These are phyloP conservation scores for Falco naumanni DNA, from an alignment of 2,797 vertebrate species.

Conservation along the genomic window DNA sequence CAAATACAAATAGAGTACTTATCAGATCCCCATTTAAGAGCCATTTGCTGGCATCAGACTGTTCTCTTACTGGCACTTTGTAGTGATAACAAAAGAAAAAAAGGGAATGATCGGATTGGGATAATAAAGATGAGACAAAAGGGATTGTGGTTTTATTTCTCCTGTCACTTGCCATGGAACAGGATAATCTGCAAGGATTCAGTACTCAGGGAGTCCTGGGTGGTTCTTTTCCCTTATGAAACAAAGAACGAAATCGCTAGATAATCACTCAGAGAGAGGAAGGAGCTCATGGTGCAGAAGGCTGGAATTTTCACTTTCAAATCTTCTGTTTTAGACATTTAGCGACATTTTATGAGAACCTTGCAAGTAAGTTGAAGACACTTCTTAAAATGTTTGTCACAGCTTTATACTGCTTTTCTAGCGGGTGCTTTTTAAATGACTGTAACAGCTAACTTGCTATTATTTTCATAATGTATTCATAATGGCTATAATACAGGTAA, in stretches of 20 bases:
- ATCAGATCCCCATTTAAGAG: conserved; percentile 40
- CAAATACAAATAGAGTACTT: conserved; percentile 37
- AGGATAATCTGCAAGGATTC: not conserved
- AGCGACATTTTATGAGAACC: not conserved
- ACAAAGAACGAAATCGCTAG: not conserved
- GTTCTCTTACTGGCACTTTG: not conserved
- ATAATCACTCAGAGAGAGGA: not conserved
- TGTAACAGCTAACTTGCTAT: not conserved
- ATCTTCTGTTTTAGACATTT: not conserved
- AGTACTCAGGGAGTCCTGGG: not conserved
- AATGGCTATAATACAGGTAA: not conserved
- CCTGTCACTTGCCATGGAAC: not conserved
- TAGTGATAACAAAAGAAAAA: not conserved
- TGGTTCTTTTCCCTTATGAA: conserved; percentile 30
- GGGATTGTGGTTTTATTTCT: not conserved
- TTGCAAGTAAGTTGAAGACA: not conserved
- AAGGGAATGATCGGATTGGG: not conserved
- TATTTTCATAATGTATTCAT: conserved; percentile 3
- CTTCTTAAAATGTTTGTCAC: not conserved
- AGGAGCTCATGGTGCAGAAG: not conserved
- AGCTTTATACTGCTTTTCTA: not conserved
- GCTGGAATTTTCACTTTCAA: not conserved
- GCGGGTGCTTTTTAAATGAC: not conserved
- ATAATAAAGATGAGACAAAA: conserved; percentile 17
- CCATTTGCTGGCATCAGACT: conserved; percentile 30